These are phyloP conservation scores for Podotricha telesiphe DNA, from an alignment of 2,888 invertebrate genomes.

Conservation along the genomic window DNA sequence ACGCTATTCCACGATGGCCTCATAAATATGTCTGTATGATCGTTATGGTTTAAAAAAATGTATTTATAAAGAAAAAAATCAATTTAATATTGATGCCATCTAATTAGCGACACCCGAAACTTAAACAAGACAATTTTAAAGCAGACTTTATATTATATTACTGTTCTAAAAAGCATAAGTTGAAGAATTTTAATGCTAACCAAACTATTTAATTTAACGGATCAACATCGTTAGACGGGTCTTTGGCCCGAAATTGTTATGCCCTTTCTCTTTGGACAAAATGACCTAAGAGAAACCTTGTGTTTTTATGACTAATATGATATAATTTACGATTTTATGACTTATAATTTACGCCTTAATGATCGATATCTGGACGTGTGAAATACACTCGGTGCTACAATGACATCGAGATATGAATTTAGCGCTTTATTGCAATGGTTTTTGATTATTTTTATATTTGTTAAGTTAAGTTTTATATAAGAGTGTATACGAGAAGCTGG, in stretches of 20 bases:
- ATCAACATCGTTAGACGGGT: slow-evolving; percentile 29
- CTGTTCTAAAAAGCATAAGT: slow-evolving; percentile 17
- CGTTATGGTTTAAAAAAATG: too few relatives aligned
- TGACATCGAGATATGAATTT: slow-evolving; percentile 46
- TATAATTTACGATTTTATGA: too few relatives aligned
- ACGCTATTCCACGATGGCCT: too few relatives aligned
- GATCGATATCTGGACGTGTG: slow-evolving; percentile 44
- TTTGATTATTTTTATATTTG: slow-evolving; percentile 50
- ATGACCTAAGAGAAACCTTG: slow-evolving; percentile 15
- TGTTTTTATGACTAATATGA: too few relatives aligned
- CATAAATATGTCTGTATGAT: too few relatives aligned
- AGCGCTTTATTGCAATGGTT: slow-evolving; percentile 46
- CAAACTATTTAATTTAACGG: slow-evolving; percentile 25
- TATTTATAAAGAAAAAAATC: not conserved
- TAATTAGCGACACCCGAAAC: not conserved
- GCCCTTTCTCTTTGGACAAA: slow-evolving; percentile 29
- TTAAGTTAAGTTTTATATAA: slow-evolving; percentile 24
- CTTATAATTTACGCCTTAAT: slow-evolving; percentile 43
- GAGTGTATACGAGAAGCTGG: not conserved
- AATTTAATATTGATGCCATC: not conserved
- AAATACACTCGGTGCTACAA: slow-evolving; percentile 46
- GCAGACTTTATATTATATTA: not conserved
- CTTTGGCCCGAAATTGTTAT: slow-evolving; percentile 5
- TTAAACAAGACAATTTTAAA: not conserved
- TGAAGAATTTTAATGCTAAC: slow-evolving; percentile 19